These are phyloP conservation scores for Aix galericulata DNA, from an alignment of 2,113 vertebrate species.

Conservation along the genomic window DNA sequence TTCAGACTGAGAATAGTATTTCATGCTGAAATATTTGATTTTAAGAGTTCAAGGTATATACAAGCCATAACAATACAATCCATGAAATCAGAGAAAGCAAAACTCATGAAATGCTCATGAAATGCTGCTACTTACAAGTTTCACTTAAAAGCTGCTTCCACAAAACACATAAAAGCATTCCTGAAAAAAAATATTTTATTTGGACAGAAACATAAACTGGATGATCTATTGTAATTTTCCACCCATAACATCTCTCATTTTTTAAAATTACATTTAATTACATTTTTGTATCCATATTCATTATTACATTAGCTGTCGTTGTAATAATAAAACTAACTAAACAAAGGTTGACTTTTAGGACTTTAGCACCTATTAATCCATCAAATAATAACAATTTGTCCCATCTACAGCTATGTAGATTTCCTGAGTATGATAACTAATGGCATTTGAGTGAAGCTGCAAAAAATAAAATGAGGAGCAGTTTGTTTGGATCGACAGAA, in stretches of 20 bases:
- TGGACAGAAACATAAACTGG: not conserved
- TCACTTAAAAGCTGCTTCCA: not conserved
- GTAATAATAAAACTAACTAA: constrained; percentile 2
- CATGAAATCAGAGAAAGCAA: not conserved
- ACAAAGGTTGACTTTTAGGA: not conserved
- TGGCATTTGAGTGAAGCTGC: not conserved
- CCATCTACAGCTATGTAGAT: not conserved
- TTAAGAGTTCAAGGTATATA: not conserved
- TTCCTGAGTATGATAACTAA: not conserved
- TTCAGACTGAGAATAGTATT: not conserved
- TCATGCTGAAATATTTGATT: not conserved
- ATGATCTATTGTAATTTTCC: not conserved
- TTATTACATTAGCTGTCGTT: not conserved
- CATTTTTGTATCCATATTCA: not conserved
- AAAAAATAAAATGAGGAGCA: not conserved
- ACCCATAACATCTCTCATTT: not conserved
- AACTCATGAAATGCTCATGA: not conserved
- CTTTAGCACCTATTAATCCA: not conserved
- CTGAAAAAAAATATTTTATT: not conserved
- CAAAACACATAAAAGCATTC: not conserved
- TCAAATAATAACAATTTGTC: not conserved
- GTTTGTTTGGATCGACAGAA: not conserved
- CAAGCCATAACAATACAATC: not conserved
- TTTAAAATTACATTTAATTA: not conserved
- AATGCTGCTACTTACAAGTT: not conserved